Evolutionary conservation across 2,888 invertebrate genomes (phyloP), one percentile per base, ranked within the genome.

Genomic region (Synergus laeviventris): DNA sequence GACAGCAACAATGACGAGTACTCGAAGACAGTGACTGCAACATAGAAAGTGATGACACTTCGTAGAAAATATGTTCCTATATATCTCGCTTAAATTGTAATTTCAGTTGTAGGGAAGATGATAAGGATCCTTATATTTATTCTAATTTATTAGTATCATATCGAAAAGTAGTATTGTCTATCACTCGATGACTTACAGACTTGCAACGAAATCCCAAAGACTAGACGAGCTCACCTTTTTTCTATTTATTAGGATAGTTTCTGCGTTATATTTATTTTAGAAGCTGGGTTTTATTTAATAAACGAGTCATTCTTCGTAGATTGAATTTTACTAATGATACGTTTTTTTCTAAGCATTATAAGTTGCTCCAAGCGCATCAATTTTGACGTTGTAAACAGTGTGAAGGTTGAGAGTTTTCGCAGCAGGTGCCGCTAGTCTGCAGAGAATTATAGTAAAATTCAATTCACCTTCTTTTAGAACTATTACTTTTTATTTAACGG

Each of bases 21-120:
- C 74, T 39, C 18, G 62, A 24, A 18, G 61, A 79, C 79, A 74
- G 81, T 79, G 81, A 84, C 83, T 80, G 81, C 78, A 81, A 83
- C 80, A 75, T 24, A 78, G 80, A 81, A 80, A 42, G 77, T 74
- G 80, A 82, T 74, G 80, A 82, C 81, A 83, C 74, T 70, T 70
- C 49, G 31, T n/a, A 49, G 49, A 70, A 70, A 70, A 70, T 49
- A 49, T 21, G 49, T 70, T 54, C 31, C 70, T 70, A 31, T 49
- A 18, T 62, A 31, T 31, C 31, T 31, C 31, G 3, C 38, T 36
- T 24, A 36, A 2, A 14, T 61, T 31, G 7, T 2, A 61, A 61
- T 21, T 70, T 24, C 49, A 45, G 16, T 24, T 21, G 36, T 49
- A 70, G 4, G 49, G 24, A 11, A 31, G 11, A 49, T 49, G 12